Base-by-base conservation (phyloP, 1,140 invertebrate species). In the Bactericera cockerelli region DNA sequence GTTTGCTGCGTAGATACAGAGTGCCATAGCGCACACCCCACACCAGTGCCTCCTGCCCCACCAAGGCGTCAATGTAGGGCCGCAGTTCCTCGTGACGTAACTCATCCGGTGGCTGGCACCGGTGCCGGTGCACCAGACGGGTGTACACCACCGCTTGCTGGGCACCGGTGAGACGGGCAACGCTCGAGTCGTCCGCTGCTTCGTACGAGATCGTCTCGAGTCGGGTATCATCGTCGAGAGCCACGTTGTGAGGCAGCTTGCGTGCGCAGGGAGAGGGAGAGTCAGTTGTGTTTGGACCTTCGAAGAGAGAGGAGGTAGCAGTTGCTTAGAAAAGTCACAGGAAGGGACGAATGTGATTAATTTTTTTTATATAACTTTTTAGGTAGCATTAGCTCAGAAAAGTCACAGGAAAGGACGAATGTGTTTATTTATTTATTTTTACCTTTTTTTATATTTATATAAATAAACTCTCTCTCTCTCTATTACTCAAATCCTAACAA, bases 221-320 rank as follows among this genome's bases (percentile, higher is more conserved):
- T 59, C 89, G 75, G 2, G 87, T 78, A 65, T 95, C 91, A 76
- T 96, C 91, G 64, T 91, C 78, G 16, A 94, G 70, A 55, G 79
- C 71, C 13, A 91, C 63, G 63, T 87, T 49, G 42, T 19, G n/a
- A 19, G 42, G 42, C 4, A 49, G 19, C 4, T 31, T 31, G 28
- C n/a, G n/a, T n/a, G n/a, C n/a, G n/a, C n/a, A n/a, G n/a, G n/a
- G n/a, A n/a, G n/a, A n/a, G n/a, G n/a, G n/a, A n/a, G n/a, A n/a
- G n/a, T n/a, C n/a, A n/a, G n/a, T n/a, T n/a, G n/a, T n/a, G n/a
- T n/a, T n/a, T n/a, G n/a, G n/a, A n/a, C n/a, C n/a, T n/a, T n/a
- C n/a, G n/a, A n/a, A n/a, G n/a, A n/a, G n/a, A n/a, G n/a, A n/a
- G n/a, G n/a, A n/a, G n/a, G n/a, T n/a, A n/a, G n/a, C n/a, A n/a